A percentile compares a stretch with the other conserved stretches of the same genome.
Conservation (phyloP, 2,888 invertebrate genomes). For the Reticulitermes lucifugus region DNA sequence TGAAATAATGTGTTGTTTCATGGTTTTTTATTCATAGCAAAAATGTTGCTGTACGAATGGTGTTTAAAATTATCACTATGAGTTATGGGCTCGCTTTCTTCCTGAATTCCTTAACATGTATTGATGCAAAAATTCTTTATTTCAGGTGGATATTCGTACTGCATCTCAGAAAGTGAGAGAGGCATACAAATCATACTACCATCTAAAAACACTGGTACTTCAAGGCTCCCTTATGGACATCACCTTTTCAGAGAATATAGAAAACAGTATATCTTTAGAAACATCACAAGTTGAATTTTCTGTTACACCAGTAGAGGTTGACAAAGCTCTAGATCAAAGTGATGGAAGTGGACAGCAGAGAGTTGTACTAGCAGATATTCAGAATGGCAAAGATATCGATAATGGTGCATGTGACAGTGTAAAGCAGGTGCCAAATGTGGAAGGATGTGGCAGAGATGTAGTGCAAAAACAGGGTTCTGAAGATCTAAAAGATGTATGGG, state of each 20-base stretch:
- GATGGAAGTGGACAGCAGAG: slow-evolving; percentile 34
- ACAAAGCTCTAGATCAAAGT: background rate
- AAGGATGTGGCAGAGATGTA: background rate
- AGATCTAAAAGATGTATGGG: slow-evolving; percentile 62
- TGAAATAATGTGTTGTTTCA: too few relatives aligned
- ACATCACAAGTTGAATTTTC: background rate
- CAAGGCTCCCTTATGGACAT: slow-evolving; percentile 77
- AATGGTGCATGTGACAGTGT: background rate
- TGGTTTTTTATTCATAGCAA: too few relatives aligned
- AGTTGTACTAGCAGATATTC: slow-evolving; percentile 43
- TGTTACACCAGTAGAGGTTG: background rate
- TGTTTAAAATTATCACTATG: too few relatives aligned
- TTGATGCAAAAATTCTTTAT: slow-evolving; percentile 52
- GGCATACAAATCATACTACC: slow-evolving; percentile 86
- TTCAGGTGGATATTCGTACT: slow-evolving; percentile 81
- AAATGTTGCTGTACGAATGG: too few relatives aligned
- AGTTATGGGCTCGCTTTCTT: too few relatives aligned
- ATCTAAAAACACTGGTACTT: slow-evolving; percentile 79
- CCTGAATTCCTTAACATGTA: too few relatives aligned
- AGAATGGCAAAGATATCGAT: slow-evolving; percentile 17
- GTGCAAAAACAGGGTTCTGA: slow-evolving; percentile 3
- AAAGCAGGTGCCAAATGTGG: background rate
- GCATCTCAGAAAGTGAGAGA: slow-evolving; percentile 79
- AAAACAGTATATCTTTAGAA: slow-evolving; percentile 49
- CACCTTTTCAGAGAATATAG: slow-evolving; percentile 60